Evolutionary conservation across 1,140 invertebrate genomes (phyloP), one percentile per base, ranked within the genome.

Genomic region (Nephila pilipes): DNA sequence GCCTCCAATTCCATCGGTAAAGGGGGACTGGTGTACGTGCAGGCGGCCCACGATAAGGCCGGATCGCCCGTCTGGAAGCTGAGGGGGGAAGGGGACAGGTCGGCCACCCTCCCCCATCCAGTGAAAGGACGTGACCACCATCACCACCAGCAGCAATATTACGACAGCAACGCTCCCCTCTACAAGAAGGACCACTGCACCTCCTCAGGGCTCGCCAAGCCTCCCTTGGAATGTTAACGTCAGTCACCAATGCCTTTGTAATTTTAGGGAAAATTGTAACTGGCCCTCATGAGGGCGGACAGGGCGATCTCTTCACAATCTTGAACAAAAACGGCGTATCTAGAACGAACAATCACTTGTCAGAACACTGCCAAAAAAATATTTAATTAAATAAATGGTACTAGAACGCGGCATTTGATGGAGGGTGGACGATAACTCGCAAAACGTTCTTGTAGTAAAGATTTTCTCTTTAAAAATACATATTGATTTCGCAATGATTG

Each of bases 51-150:
- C 94, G 97, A 97, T 94, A 97, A 97, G 97, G 96, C 97, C 97
- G 97, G 97, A 95, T 98, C 98, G 95, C 98, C 98, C 95, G 97
- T 98, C 96, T 98, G 98, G 98, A 98, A 98, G 97, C 97, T 97
- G 96, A 97, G 97, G 96, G 97, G 97, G 96, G 96, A 93, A 80
- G 95, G 94, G n/a, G 94, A 93, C 25, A 94, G 90, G 54, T 94
- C 92, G 2, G 60, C 93, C 36, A 94, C 93, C 12, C 85, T 94
- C 58, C 94, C 88, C 16, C 92, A 92, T 79, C 69, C 65, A 10
- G 46, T 54, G 29, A 91, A 91, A 20, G 60, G 58, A 75, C 63
- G 93, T 88, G 18, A 54, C 12, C 60, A 94, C 87, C 58, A 63
- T 14, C 85, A 88, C 10, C 46, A 83, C 4, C 36, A 38, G 10